Evolutionary conservation across 2,113 vertebrate genomes (phyloP).

Genomic region (Laticauda laticaudata): DNA sequence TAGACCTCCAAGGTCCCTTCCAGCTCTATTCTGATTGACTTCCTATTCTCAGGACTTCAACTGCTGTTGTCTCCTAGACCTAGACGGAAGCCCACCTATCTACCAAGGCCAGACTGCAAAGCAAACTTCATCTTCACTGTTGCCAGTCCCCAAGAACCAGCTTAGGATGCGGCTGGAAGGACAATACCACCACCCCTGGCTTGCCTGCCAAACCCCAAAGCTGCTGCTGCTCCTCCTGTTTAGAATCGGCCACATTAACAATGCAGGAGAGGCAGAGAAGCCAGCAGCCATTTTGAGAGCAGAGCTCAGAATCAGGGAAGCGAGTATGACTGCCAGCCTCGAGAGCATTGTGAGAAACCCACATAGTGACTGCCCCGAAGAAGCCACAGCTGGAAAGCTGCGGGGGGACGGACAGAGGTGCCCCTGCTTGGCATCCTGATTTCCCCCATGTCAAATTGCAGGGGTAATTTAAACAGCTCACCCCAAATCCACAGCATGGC

Average conservation of each 20-base stretch:
- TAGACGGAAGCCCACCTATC: neutral
- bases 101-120: neutral
- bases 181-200: neutral
- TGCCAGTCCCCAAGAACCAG: neutral
- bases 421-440: neutral
- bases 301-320: constrained; percentile 51
- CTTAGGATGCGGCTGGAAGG: neutral
- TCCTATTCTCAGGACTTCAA: neutral
- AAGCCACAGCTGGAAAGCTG: too few relatives aligned
- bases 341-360: neutral
- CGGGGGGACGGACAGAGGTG: neutral
- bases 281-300: constrained; percentile 66
- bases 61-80: neutral
- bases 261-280: constrained; percentile 36
- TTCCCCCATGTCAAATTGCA: neutral
- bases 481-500: neutral
- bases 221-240: neutral
- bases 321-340: neutral
- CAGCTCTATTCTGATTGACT: too few relatives aligned
- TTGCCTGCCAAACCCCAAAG: neutral
- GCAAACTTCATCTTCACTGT: neutral
- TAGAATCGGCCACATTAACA: constrained; percentile 49
- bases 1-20: too few relatives aligned
- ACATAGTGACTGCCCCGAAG: neutral
- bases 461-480: neutral